Base-by-base conservation (phyloP, 2,888 invertebrate genomes). In the Polydrusus tereticollis region DNA sequence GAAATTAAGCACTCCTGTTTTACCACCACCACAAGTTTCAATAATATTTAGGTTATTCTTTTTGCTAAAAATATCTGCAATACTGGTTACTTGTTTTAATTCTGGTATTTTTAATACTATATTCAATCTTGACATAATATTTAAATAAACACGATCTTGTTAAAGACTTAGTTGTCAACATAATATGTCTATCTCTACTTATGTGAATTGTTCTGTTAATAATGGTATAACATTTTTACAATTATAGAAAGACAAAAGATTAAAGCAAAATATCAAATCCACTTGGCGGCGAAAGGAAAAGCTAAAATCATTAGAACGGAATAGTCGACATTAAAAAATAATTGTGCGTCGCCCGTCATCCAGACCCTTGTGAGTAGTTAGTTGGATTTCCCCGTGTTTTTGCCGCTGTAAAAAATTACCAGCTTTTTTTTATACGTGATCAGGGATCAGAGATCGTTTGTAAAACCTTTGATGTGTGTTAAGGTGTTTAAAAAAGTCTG, bases 191-290 rank as follows among this genome's bases (percentile, higher is more conserved):
- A n/a, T n/a, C n/a, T n/a, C n/a, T n/a, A 41, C 2, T 41, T 20
- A 47, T 47, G 21, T 47, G 12, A 20, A 23, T 18, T 21, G 47
- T 47, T 47, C 47, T 10, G 23, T 47, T 71, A 71, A 71, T 71
- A 71, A 71, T 55, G 36, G 38, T 52, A 38, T 66, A 3, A 72
- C 57, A 47, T 72, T 70, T 72, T 74, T 74, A 41, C 69, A 73
- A 75, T 79, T 80, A 69, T 80, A 85, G 85, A 85, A 82, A 81
- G 83, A 77, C 84, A 84, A 74, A 80, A 78, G 74, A 80, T 85
- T 79, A 85, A 83, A 82, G 83, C 85, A 76, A 83, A 83, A 78
- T 85, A 84, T 81, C 79, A 83, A 80, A 81, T 85, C 78, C 85
- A 83, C 71, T 78, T 85, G 77, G 82, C 81, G 77, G 78, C 82